Base-by-base conservation (phyloP, 2,797 vertebrate genomes). In the Sciurus carolinensis region DNA sequence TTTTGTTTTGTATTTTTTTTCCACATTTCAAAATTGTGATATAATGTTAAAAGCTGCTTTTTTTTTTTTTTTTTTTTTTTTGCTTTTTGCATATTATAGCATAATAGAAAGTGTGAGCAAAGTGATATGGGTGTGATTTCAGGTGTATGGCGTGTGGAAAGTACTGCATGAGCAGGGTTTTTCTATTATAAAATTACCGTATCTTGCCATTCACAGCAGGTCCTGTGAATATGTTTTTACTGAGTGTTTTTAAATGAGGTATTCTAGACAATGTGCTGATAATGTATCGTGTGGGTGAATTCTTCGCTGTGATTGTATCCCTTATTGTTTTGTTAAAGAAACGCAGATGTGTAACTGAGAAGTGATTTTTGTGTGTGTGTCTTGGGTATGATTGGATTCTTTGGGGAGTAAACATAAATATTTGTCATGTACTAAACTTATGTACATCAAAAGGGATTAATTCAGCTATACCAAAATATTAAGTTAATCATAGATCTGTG, bases 1-100 rank as follows among this genome's bases (percentile, higher is more conserved):
- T 98, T 98, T 97, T 96, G 90, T 98, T 98, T 97, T 90, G 92
- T 95, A 97, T 28, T 99, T 98, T n/a, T 66, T 99, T 98, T 99
- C 98, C 99, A 98, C 99, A 98, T 99, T 99, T 98, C 98, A 98
- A 96, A 99, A 98, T 99, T 98, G 98, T 99, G 98, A 99, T 99
- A 98, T 98, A 98, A 98, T 98, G 98, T 98, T 98, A 98, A 96
- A 99, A 99, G 99, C 99, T 99, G 99, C 99, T 97, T 99, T 99
- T 39, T 39, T 39, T 85, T 98, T 98, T 99, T 99, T 98, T 87
- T 98, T 98, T 99, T 99, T 98, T 69, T 99, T 98, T 72, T 90
- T 98, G 97, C 94, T 97, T 98, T 99, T 98, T 98, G 97, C 97
- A 96, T 98, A 98, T 98, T 98, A 97, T 95, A 97, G 98, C 98